Percentiles rank a stretch among this genome's conserved stretches.
phyloP scores from a whole-genome alignment of 2,797 vertebrate genomes.

The Adelosebastes latens region DNA sequence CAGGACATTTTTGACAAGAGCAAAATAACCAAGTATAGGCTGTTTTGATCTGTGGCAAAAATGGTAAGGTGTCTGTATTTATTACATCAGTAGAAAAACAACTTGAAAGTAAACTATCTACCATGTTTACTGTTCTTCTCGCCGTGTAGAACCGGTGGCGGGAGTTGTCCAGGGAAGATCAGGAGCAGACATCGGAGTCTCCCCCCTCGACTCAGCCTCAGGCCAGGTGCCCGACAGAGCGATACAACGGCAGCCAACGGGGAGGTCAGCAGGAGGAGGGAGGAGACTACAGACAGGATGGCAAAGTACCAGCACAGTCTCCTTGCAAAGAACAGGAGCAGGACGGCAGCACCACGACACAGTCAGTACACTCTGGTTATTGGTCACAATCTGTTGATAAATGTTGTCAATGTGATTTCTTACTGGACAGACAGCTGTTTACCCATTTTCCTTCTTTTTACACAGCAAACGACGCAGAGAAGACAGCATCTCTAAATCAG shows the following conservation, averaged over 20 bases:
- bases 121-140: background rate
- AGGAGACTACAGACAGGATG: slow-evolving; percentile 78
- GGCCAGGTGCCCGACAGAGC: slow-evolving; percentile 80
- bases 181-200: slow-evolving; percentile 84
- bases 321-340: slow-evolving; percentile 76
- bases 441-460: background rate
- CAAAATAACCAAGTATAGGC: background rate
- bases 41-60: background rate
- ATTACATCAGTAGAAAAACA: background rate
- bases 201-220: slow-evolving; percentile 78
- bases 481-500: slow-evolving; percentile 89
- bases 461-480: slow-evolving; percentile 90
- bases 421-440: background rate
- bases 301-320: slow-evolving; percentile 66
- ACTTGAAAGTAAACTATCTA: background rate
- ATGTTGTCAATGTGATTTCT: background rate
- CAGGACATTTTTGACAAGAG: background rate
- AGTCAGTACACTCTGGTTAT: slow-evolving; percentile 78
- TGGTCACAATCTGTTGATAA: background rate
- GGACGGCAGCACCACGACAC: slow-evolving; percentile 83
- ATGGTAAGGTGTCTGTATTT: background rate
- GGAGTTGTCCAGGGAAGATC: slow-evolving; percentile 92
- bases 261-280: slow-evolving; percentile 78
- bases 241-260: slow-evolving; percentile 86
- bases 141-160: slow-evolving; percentile 87